These are phyloP conservation scores for Latrodectus geometricus DNA, from an alignment of 1,140 invertebrate species.

Conservation along the genomic window DNA sequence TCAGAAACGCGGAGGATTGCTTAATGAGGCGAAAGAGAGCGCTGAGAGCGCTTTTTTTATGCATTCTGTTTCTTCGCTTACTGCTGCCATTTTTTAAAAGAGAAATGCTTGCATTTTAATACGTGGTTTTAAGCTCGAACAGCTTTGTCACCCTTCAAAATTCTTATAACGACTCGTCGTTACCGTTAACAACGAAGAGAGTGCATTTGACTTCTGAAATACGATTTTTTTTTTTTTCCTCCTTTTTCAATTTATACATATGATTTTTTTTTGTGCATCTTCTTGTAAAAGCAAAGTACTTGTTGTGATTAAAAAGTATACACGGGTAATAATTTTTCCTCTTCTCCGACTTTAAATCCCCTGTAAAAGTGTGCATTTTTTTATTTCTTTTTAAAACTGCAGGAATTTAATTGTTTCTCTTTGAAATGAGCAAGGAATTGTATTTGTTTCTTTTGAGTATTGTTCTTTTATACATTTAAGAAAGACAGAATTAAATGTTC, in stretches of 20 bases:
- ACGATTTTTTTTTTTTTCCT: no score
- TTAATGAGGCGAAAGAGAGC: neutral
- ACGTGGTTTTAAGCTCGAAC: neutral
- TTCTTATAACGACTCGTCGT: neutral
- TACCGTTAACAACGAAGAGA: neutral
- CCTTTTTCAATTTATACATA: neutral
- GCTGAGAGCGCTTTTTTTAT: neutral
- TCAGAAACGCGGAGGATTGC: neutral
- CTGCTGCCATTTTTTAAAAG: neutral
- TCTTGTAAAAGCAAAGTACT: neutral
- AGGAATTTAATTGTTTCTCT: no score
- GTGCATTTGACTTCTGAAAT: neutral
- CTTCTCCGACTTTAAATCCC: neutral
- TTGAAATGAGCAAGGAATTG: no score
- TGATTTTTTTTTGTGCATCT: neutral
- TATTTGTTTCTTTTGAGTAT: no score
- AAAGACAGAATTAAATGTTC: no score
- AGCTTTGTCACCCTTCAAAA: neutral
- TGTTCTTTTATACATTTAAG: no score
- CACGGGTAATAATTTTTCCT: neutral
- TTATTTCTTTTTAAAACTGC: no score
- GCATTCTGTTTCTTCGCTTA: neutral
- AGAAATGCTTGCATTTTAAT: neutral
- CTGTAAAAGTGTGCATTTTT: no score
- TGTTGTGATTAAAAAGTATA: slow-evolving; percentile 1